A percentile compares a stretch with the other conserved stretches of the same genome.
Evolutionary conservation across 2,797 vertebrate genomes (phyloP).

Genomic region (Catamblyrhynchus diadema): DNA sequence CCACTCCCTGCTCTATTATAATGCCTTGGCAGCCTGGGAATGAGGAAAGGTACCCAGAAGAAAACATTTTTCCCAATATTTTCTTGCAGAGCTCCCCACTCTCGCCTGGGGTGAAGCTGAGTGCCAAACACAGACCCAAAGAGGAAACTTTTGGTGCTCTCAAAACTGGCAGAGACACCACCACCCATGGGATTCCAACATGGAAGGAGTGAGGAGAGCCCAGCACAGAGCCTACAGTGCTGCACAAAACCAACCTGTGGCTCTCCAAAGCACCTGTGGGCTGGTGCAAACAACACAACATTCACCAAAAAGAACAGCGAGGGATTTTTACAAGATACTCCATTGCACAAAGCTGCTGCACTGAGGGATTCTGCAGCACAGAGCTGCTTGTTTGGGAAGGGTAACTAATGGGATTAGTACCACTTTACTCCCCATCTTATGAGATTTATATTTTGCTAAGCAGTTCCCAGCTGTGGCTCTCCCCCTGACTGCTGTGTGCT

Average conservation of each 20-base stretch:
- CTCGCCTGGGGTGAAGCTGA: not conserved
- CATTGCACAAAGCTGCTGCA: not conserved
- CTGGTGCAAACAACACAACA: accelerated
- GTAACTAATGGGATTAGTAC: slow-evolving; percentile 16
- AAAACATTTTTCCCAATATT: not conserved
- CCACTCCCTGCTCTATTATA: not conserved
- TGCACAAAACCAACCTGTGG: not conserved
- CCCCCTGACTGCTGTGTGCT: accelerated
- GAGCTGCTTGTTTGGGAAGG: not conserved
- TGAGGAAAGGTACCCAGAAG: not conserved
- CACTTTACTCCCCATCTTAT: not conserved
- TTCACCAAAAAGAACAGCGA: not conserved
- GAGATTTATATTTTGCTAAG: not conserved
- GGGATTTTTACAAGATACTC: not conserved
- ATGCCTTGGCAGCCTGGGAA: not conserved
- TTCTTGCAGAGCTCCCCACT: not conserved
- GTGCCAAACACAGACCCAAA: not conserved
- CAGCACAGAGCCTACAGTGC: not conserved
- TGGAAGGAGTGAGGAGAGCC: not conserved
- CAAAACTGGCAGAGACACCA: not conserved
- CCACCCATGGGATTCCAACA: not conserved
- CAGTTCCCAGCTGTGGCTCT: not conserved
- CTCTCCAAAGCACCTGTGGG: not conserved
- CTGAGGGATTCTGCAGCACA: not conserved
- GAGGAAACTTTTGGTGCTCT: accelerated